Evolutionary conservation across 2,113 vertebrate species (phyloP), one percentile per base, ranked within the genome.

Genomic region (Muntiacus reevesi): DNA sequence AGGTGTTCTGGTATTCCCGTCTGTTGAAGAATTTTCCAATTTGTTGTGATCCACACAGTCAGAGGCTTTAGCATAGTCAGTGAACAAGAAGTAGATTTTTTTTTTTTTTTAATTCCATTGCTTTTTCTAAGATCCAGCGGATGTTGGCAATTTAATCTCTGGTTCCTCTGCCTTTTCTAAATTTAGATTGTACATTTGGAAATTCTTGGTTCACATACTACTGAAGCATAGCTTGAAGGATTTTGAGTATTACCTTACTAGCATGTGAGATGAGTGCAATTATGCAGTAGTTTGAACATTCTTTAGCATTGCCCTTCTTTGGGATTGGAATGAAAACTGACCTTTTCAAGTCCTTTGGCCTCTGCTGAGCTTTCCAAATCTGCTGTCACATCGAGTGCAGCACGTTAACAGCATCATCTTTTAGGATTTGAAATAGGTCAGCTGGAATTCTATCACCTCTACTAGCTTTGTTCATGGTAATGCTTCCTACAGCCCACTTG

Each of bases 181-280:
- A 76, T 76, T 43, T 76, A 76, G 36, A 23, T 76, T 76, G 71
- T 76, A 14, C 36, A 2, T 43, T 43, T 76, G 71, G 23, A 76
- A 76, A 25, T 5, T 76, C 5, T 43, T 0, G 1, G 71, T 0
- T 43, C 71, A 43, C 3, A 0, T 43, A 43, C 36, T 76, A 2
- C 36, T 43, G 71, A 43, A 43, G 2, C 71, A 36, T 76, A 43
- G 36, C 71, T 76, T 76, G 36, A 43, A 43, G 23, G 21, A 23
- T 76, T 76, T 76, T 27, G 36, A 76, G 36, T 11, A 76, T 76
- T 25, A 76, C 36, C 36, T 57, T 76, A 27, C 36, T 76, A 43
- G 71, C 21, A 25, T 74, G 71, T 43, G 71, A 43, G 36, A 43
- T 76, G 36, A 76, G 36, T 76, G 71, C 36, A 43, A 3, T 43